phyloP scores from a whole-genome alignment of 2,888 invertebrate species.

The Gastrophysa polygoni region DNA sequence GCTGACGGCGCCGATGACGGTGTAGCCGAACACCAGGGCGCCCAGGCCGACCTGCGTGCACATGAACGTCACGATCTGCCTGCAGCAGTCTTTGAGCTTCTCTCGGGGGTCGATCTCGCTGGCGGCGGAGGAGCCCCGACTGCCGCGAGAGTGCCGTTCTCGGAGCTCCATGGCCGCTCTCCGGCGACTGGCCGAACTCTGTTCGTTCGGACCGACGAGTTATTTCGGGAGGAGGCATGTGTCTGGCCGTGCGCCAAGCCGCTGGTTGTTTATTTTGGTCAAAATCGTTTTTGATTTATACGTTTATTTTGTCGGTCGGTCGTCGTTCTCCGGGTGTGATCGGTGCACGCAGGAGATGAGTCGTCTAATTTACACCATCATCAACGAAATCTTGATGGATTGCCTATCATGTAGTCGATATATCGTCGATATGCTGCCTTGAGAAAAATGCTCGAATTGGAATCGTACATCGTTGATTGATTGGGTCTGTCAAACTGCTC shows the following conservation, averaged over 20 bases:
- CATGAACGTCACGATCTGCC: conserved; percentile 89
- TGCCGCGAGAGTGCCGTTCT: conserved; percentile 35
- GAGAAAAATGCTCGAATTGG: too few relatives aligned
- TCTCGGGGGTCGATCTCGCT: conserved; percentile 71
- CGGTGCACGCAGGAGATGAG: too few relatives aligned
- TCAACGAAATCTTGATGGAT: too few relatives aligned
- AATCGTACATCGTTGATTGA: too few relatives aligned
- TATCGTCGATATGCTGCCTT: too few relatives aligned
- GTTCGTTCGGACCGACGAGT: conserved; percentile 14
- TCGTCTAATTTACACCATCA: too few relatives aligned
- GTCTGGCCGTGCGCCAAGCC: conserved; percentile 19
- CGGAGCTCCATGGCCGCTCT: conserved; percentile 8
- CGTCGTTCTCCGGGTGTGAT: too few relatives aligned
- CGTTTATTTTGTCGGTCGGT: background rate
- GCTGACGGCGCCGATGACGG: conserved; percentile 82
- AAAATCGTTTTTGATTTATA: background rate
- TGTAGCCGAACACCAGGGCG: conserved; percentile 84
- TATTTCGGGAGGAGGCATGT: conserved; percentile 21
- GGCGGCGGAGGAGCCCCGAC: conserved; percentile 65
- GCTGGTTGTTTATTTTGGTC: background rate
- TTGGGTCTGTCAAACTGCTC: too few relatives aligned
- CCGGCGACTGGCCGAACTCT: background rate
- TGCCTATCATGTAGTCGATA: too few relatives aligned
- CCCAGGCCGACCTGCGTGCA: conserved; percentile 92
- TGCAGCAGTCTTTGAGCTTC: conserved; percentile 82